phyloP scores from a whole-genome alignment of 2,888 invertebrate genomes.

The Hydrotaea cyrtoneurina region DNA sequence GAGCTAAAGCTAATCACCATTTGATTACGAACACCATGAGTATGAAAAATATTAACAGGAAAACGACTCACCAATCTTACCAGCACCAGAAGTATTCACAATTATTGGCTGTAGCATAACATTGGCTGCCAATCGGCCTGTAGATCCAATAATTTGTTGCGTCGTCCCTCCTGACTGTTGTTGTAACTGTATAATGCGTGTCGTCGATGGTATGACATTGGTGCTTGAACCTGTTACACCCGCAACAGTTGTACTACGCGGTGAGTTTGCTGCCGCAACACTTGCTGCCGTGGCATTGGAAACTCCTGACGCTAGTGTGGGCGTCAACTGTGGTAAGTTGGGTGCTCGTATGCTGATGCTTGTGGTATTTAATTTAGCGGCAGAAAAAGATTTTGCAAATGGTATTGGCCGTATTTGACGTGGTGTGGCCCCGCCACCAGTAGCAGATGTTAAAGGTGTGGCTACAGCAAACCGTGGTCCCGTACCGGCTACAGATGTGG shows the following conservation, averaged over 20 bases:
- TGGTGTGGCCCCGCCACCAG: slow-evolving; percentile 73
- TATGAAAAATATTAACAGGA: too few relatives aligned
- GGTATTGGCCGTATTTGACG: slow-evolving; percentile 80
- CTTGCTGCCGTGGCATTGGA: slow-evolving; percentile 70
- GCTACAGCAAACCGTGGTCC: slow-evolving; percentile 78
- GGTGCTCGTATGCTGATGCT: slow-evolving; percentile 80
- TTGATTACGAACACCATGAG: too few relatives aligned
- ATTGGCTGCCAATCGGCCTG: slow-evolving; percentile 78
- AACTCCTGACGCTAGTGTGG: slow-evolving; percentile 71
- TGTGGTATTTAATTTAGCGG: slow-evolving; percentile 78
- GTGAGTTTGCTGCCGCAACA: slow-evolving; percentile 70
- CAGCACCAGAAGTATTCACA: slow-evolving; percentile 76
- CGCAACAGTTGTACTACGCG: slow-evolving; percentile 68
- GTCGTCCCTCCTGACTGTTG: slow-evolving; percentile 77
- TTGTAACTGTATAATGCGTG: slow-evolving; percentile 80
- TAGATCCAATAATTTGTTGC: slow-evolving; percentile 78
- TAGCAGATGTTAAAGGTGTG: slow-evolving; percentile 71
- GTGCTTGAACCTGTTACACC: slow-evolving; percentile 69
- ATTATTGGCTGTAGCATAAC: slow-evolving; percentile 80
- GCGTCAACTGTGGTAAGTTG: slow-evolving; percentile 76
- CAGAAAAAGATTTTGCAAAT: slow-evolving; percentile 77
- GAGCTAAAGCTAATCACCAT: too few relatives aligned
- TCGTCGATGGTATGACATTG: slow-evolving; percentile 76
- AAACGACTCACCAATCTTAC: slow-evolving; percentile 76
- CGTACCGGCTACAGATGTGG: slow-evolving; percentile 67